Conservation (phyloP, 1,140 invertebrate species). For the Atta cephalotes region DNA sequence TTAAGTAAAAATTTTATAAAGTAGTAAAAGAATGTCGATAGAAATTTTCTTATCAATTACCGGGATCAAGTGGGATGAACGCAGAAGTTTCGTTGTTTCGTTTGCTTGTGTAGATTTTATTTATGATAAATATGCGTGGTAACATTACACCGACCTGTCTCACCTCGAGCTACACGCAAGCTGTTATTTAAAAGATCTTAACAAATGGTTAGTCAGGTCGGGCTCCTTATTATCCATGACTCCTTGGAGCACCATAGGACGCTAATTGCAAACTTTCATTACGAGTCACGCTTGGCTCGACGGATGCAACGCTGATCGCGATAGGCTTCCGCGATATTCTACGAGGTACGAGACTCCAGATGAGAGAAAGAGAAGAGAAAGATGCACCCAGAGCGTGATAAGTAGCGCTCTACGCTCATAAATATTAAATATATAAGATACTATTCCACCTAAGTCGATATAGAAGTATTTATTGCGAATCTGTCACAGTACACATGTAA, state of each 20-base stretch:
- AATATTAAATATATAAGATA: constrained; percentile 44
- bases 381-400: constrained; percentile 25
- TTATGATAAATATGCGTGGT: constrained; percentile 49
- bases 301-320: constrained; percentile 55
- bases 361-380: constrained; percentile 47
- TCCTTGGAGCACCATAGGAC: constrained; percentile 63
- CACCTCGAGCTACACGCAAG: constrained; percentile 50
- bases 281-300: constrained; percentile 75
- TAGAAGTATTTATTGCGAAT: constrained; percentile 32
- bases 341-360: constrained; percentile 8
- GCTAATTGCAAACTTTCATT: constrained; percentile 79
- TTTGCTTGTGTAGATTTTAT: constrained; percentile 33
- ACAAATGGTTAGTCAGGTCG: constrained; percentile 50
- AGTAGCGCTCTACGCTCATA: constrained; percentile 42
- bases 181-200: constrained; percentile 67
- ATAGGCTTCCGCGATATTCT: constrained; percentile 56
- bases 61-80: background rate
- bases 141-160: constrained; percentile 59
- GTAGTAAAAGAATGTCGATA: background rate
- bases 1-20: background rate
- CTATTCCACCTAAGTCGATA: constrained; percentile 27
- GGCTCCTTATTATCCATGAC: constrained; percentile 74
- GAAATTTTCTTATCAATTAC: background rate
- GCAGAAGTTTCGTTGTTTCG: constrained; percentile 31
- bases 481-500: background rate